Conservation (phyloP, 1,140 invertebrate species). For the Cyclina sinensis region DNA sequence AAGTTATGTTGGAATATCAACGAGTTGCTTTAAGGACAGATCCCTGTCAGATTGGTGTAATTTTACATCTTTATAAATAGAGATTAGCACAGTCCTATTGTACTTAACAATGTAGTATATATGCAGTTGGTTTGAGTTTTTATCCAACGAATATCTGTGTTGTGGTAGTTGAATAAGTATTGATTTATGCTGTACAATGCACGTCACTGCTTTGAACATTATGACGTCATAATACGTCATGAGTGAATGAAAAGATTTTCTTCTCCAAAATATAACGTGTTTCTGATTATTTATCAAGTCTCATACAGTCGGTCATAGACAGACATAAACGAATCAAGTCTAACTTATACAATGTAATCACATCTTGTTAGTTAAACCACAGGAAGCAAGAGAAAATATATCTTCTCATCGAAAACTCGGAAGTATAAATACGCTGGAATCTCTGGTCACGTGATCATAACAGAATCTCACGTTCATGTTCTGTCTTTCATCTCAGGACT, state of each 20-base stretch:
- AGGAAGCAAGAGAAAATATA: too few species aligned
- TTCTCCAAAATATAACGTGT: too few species aligned
- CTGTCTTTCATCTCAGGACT: background rate
- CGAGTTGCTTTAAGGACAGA: background rate
- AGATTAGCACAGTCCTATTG: slow-evolving; percentile 13
- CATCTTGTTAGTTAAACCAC: too few species aligned
- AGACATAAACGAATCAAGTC: too few species aligned
- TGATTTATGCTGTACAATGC: too few species aligned
- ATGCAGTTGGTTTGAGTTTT: background rate
- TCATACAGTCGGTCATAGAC: background rate
- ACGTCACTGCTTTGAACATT: too few species aligned
- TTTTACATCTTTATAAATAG: slow-evolving; percentile 14
- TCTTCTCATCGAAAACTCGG: too few species aligned
- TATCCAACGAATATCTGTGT: background rate
- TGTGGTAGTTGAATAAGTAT: background rate
- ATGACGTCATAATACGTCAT: too few species aligned
- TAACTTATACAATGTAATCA: too few species aligned
- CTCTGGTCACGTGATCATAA: background rate
- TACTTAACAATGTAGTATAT: background rate
- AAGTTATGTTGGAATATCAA: background rate
- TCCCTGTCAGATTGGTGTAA: background rate
- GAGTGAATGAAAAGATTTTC: too few species aligned
- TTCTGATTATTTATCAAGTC: background rate
- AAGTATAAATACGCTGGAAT: background rate
- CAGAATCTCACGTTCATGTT: slow-evolving; percentile 5